Conservation (phyloP, 2,113 vertebrate species). For the Rhynchomys soricoides region DNA sequence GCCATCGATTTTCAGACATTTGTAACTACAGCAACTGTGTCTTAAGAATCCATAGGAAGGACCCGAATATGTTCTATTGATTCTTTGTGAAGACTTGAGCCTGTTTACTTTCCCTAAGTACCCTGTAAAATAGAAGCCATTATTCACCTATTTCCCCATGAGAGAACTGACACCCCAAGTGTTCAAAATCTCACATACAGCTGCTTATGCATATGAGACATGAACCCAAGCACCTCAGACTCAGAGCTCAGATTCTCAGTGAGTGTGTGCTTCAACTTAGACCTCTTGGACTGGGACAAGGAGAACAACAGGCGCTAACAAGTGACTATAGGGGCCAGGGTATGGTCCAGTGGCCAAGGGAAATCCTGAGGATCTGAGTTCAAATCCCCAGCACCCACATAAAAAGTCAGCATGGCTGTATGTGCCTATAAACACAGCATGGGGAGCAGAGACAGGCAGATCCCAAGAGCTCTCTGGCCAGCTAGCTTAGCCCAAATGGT, state of each 20-base stretch:
- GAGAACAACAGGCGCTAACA: rapidly evolving
- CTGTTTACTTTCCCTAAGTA: conserved; percentile 14
- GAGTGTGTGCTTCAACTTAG: rapidly evolving
- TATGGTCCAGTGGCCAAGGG: not conserved
- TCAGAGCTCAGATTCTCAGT: not conserved
- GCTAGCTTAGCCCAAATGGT: not conserved
- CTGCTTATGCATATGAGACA: not conserved
- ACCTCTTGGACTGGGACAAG: rapidly evolving
- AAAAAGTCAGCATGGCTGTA: not conserved
- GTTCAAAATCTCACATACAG: not conserved
- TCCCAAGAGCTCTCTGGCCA: too few relatives aligned
- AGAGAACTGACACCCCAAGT: not conserved
- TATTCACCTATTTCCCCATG: not conserved
- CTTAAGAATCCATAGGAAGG: conserved; percentile 56
- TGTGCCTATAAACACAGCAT: not conserved
- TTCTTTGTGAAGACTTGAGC: not conserved
- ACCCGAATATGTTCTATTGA: conserved; percentile 53
- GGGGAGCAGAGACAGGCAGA: not conserved
- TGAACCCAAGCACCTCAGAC: not conserved
- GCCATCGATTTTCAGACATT: conserved; percentile 65
- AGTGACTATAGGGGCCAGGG: not conserved
- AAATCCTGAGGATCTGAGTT: not conserved
- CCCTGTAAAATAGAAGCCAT: not conserved
- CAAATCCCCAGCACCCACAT: not conserved
- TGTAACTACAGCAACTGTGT: conserved; percentile 45